These are phyloP conservation scores for Chironex yamaguchii DNA, from an alignment of 30 jellyfish, hydroid and myxozoan genomes.

Conservation along the genomic window DNA sequence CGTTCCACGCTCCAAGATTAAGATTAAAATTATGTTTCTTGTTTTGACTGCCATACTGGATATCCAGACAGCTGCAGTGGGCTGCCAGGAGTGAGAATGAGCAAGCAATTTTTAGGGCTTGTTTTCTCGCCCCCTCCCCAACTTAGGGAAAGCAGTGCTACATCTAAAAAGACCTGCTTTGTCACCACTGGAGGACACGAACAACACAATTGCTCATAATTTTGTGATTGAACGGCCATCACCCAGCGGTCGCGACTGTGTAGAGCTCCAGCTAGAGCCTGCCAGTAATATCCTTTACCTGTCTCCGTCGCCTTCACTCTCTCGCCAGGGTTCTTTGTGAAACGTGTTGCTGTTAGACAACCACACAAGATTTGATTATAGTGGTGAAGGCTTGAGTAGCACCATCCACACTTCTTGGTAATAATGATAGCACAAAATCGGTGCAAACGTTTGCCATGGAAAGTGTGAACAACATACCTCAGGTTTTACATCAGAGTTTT, in stretches of 20 bases:
- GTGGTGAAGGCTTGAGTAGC: too few relatives aligned
- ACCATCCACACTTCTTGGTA: too few relatives aligned
- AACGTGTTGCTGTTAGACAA: too few relatives aligned
- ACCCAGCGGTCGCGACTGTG: background rate
- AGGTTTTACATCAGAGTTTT: too few relatives aligned
- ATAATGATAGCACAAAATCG: too few relatives aligned
- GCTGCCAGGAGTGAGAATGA: background rate
- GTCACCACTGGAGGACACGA: background rate
- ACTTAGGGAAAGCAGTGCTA: background rate
- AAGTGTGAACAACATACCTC: too few relatives aligned
- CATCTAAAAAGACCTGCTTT: background rate
- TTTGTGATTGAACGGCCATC: background rate
- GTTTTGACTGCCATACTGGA: background rate
- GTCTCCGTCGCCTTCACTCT: too few relatives aligned
- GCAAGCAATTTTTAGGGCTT: background rate
- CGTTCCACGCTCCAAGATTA: background rate
- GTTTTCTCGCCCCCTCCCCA: background rate
- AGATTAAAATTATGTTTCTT: too few relatives aligned
- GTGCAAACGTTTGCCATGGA: too few relatives aligned
- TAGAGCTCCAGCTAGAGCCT: slow-evolving; percentile 2
- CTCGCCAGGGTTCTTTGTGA: too few relatives aligned
- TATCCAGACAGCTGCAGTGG: background rate
- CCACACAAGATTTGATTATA: too few relatives aligned
- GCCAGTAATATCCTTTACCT: too few relatives aligned
- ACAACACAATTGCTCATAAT: background rate